These are phyloP conservation scores for Aethes cnicana DNA, from an alignment of 2,888 invertebrate genomes.

Conservation along the genomic window DNA sequence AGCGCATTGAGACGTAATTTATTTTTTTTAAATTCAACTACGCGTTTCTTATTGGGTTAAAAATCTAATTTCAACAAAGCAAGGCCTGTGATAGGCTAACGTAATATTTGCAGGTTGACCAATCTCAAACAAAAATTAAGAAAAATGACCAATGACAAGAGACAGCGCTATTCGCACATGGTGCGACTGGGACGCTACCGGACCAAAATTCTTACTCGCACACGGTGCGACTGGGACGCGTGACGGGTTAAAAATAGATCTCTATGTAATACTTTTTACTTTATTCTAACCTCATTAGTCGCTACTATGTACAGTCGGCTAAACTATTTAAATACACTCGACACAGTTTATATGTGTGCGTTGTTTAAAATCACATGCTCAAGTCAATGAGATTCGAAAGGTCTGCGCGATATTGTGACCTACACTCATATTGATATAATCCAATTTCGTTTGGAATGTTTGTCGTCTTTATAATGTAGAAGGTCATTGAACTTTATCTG, in stretches of 20 bases:
- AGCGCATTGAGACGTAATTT: too few relatives aligned
- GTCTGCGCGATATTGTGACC: constrained; percentile 32
- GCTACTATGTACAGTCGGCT: constrained; percentile 70
- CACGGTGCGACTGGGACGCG: too few relatives aligned
- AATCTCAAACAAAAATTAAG: too few relatives aligned
- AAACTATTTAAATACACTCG: constrained; percentile 48
- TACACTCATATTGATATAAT: constrained; percentile 15
- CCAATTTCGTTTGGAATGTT: constrained; percentile 41
- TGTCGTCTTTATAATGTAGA: constrained; percentile 1
- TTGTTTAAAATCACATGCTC: constrained; percentile 36
- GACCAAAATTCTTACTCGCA: too few relatives aligned
- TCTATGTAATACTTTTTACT: constrained; percentile 67
- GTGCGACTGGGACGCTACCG: too few relatives aligned
- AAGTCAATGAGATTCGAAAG: constrained; percentile 57
- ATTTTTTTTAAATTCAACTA: too few relatives aligned
- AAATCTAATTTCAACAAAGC: too few relatives aligned
- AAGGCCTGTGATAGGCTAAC: too few relatives aligned
- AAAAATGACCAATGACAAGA: too few relatives aligned
- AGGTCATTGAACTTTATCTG: constrained; percentile 4
- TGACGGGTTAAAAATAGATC: constrained; percentile 66
- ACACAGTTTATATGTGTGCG: constrained; percentile 38
- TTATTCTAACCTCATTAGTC: constrained; percentile 46
- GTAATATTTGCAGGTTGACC: too few relatives aligned
- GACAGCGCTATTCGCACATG: too few relatives aligned
- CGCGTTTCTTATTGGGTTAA: too few relatives aligned